phyloP scores from a whole-genome alignment of 2,888 invertebrate species.

The Frankliniella intonsa region DNA sequence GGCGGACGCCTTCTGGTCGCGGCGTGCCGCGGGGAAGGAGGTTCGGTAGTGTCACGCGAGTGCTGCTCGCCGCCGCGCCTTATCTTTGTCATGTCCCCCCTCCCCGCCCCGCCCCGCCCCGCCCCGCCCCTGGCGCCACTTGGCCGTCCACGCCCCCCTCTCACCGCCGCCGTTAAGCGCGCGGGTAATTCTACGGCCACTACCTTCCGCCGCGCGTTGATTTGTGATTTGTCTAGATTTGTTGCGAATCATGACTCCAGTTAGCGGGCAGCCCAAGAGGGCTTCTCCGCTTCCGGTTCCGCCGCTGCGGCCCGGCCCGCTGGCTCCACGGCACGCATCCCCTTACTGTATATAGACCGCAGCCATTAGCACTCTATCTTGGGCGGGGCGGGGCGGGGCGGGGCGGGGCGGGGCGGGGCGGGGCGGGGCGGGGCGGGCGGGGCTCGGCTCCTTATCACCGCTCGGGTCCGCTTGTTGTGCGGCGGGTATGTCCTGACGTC shows the following conservation, averaged over 20 bases:
- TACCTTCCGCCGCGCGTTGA: too few relatives aligned
- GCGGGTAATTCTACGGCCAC: too few relatives aligned
- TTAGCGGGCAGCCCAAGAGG: too few relatives aligned
- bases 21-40: not conserved
- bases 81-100: conserved; percentile 9
- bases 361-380: conserved; percentile 21
- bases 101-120: not conserved
- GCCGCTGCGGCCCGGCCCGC: not conserved
- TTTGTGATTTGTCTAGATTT: too few relatives aligned
- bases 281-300: too few relatives aligned
- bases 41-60: not conserved
- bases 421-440: not conserved
- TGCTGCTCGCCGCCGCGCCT: not conserved
- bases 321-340: too few relatives aligned
- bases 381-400: not conserved
- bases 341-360: not conserved
- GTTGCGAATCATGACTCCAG: too few relatives aligned
- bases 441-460: not conserved
- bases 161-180: too few relatives aligned
- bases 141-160: not conserved
- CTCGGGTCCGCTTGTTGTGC: too few relatives aligned
- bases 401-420: not conserved
- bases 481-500: not conserved
- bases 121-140: not conserved
- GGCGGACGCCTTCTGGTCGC: too few relatives aligned